Evolutionary conservation across 2,888 invertebrate genomes (phyloP).

Genomic region (Parthenolecanium corni): DNA sequence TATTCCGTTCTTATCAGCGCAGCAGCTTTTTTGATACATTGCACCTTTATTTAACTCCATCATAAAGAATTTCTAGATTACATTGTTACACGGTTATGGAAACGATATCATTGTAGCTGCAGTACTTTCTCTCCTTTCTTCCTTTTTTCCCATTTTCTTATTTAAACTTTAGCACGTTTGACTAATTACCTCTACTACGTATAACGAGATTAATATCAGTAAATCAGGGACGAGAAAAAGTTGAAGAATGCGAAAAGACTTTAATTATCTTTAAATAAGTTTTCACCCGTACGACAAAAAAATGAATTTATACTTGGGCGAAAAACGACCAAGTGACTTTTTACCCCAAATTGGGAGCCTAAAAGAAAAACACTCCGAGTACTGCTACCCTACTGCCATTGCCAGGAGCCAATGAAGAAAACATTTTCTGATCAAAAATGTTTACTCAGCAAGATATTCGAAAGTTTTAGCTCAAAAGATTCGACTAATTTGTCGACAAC

Average conservation of each 20-base stretch:
- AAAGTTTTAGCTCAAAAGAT: too few relatives aligned
- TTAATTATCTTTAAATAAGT: conserved; percentile 20
- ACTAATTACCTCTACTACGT: conserved; percentile 20
- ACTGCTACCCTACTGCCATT: too few relatives aligned
- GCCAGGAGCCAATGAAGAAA: too few relatives aligned
- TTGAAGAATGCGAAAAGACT: conserved; percentile 8
- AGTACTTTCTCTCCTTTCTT: neutral
- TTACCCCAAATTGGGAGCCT: too few relatives aligned
- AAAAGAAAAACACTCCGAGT: too few relatives aligned
- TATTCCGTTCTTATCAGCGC: conserved; percentile 23
- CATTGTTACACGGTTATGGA: conserved; percentile 11
- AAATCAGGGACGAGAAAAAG: neutral
- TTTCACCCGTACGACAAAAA: neutral
- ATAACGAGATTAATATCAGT: conserved; percentile 1
- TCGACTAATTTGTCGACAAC: too few relatives aligned
- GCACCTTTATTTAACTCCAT: conserved; percentile 10
- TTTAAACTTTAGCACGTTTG: conserved; percentile 23
- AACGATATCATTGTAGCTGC: too few relatives aligned
- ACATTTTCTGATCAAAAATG: too few relatives aligned
- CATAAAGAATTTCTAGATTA: conserved; percentile 24
- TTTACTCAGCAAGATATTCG: too few relatives aligned
- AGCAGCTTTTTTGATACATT: conserved; percentile 5
- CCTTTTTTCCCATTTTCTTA: conserved; percentile 6
- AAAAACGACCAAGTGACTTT: too few relatives aligned
- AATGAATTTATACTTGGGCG: too few relatives aligned